Percentiles rank a stretch among this genome's conserved stretches.
These are phyloP conservation scores for Chalcis sispes DNA, from an alignment of 2,888 invertebrate species.

Conservation along the genomic window DNA sequence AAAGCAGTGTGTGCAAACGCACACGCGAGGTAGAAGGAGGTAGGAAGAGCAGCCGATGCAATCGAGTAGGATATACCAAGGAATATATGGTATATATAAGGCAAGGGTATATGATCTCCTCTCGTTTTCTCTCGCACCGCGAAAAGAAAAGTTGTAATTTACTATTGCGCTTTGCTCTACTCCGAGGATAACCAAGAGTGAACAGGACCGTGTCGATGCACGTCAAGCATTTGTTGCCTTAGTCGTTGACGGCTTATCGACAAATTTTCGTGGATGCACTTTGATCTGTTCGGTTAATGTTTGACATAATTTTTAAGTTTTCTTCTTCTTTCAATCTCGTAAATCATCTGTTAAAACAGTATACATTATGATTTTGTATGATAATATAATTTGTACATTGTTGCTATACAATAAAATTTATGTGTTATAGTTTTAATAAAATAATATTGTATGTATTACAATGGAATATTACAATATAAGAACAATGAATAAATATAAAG, in stretches of 20 bases:
- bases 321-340: too few relatives aligned
- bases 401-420: too few relatives aligned
- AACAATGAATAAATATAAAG: too few relatives aligned
- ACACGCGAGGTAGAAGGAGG: not conserved
- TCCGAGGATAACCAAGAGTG: not conserved
- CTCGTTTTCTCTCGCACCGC: conserved; percentile 9
- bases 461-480: too few relatives aligned
- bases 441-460: too few relatives aligned
- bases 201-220: not conserved
- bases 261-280: not conserved
- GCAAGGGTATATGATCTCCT: not conserved
- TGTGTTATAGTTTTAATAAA: too few relatives aligned
- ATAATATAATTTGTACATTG: too few relatives aligned
- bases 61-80: too few relatives aligned
- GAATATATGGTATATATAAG: conserved; percentile 18
- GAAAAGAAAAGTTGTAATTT: conserved; percentile 46
- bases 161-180: conserved; percentile 18
- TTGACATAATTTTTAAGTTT: too few relatives aligned
- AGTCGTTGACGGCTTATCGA: not conserved
- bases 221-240: not conserved
- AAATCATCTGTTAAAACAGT: too few relatives aligned
- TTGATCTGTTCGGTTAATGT: too few relatives aligned
- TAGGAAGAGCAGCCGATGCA: not conserved
- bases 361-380: too few relatives aligned
- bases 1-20: conserved; percentile 29